Evolutionary conservation across 2,888 invertebrate species (phyloP), one percentile per base, ranked within the genome.

Genomic region (Diadegma fenestrale): DNA sequence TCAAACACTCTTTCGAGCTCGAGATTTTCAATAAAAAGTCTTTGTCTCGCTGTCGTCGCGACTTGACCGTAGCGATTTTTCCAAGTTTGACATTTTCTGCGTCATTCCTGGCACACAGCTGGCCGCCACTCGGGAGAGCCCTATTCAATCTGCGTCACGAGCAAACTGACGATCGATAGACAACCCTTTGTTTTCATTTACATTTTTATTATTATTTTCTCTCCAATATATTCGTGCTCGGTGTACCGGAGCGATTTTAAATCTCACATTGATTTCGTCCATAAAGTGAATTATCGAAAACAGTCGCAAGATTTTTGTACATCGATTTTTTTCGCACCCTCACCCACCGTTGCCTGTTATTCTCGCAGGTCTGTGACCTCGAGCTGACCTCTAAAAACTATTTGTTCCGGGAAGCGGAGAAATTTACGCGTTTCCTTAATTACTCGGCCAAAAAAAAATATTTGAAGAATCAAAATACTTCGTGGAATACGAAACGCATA

Each of bases 131-230:
- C 30, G 41, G 61, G 30, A 78, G 75, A 19, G 43, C 45, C 58
- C 63, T 33, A 75, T 75, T 51, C 68, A 73, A 71, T 69, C 54
- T 85, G 85, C 85, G 85, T 81, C 85, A 82, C 79, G 64, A 61
- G 78, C 73, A 41, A 69, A 69, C 48, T 45, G 22, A 37, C 82
- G 82, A 82, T 85, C 85, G 85, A 85, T 85, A 85, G 58, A 43
- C 71, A 61, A 41, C 75, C 71, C 48, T 79, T 82, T 80, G 79
- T 85, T 85, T 80, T 82, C 77, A 14, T 73, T 73, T 51, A 63
- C 51, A 54, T 33, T 54, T 77, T 77, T 45, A 30, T 19, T 68
- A 14, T 19, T 17, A 33, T 19, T 48, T 48, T 51, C 6, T 10
- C n/a, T 33, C n/a, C 33, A 2, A 64, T 10, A n/a, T 37, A n/a